phyloP scores from a whole-genome alignment of 2,797 vertebrate genomes.

The Macropus fuliginosus region DNA sequence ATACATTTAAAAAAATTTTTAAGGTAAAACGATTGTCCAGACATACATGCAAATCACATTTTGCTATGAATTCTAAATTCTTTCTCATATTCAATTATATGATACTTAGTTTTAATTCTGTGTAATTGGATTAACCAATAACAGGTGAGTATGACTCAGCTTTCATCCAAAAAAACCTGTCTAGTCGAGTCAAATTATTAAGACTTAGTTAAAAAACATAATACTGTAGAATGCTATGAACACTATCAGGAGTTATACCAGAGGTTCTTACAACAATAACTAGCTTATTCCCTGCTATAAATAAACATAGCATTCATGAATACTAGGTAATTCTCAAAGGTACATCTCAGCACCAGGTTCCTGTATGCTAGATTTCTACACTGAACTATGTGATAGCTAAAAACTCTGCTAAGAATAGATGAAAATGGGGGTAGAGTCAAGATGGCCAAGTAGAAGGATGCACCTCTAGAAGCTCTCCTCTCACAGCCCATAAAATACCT shows the following conservation, averaged over 20 bases:
- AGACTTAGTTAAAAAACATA: background rate
- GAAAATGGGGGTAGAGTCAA: background rate
- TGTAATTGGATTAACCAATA: slow-evolving; percentile 4
- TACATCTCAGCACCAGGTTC: background rate
- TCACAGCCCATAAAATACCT: too few species aligned
- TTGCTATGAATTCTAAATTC: background rate
- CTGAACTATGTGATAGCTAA: background rate
- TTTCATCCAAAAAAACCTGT: background rate
- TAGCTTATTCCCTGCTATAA: slow-evolving; percentile 17
- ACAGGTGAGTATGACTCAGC: background rate
- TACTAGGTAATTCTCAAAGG: background rate
- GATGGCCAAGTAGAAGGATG: too few species aligned
- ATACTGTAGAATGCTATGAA: slow-evolving; percentile 22
- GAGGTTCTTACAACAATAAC: slow-evolving; percentile 10
- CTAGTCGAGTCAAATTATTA: background rate
- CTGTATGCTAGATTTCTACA: background rate
- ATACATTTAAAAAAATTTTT: background rate
- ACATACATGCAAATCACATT: background rate
- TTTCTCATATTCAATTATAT: background rate
- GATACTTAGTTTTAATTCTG: background rate
- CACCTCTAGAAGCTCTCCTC: too few species aligned
- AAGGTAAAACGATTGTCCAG: background rate
- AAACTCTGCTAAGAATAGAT: background rate
- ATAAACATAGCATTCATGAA: background rate
- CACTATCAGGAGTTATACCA: background rate